Conservation (phyloP, 2,888 invertebrate genomes). For the Latrodectus elegans region DNA sequence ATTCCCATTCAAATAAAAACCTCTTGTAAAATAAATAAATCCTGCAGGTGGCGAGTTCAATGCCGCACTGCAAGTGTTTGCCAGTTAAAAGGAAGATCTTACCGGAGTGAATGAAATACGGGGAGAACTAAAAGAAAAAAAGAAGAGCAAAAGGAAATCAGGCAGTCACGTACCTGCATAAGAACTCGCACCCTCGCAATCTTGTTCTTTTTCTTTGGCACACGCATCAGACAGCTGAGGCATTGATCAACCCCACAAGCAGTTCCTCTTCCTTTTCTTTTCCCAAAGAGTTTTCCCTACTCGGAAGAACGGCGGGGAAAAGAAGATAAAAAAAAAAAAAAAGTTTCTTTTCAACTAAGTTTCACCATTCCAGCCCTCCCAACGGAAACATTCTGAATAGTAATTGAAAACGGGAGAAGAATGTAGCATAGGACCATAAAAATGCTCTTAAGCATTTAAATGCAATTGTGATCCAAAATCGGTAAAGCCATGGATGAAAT, state of each 20-base stretch:
- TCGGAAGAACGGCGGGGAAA: neutral
- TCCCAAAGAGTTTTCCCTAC: neutral
- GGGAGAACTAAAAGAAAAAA: neutral
- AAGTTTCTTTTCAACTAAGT: slow-evolving; percentile 14
- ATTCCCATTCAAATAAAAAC: neutral
- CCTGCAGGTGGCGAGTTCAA: slow-evolving; percentile 33
- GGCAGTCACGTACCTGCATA: slow-evolving; percentile 45
- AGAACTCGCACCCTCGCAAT: slow-evolving; percentile 42
- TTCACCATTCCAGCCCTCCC: slow-evolving; percentile 20
- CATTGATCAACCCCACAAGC: slow-evolving; percentile 49
- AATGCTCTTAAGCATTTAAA: slow-evolving; percentile 30
- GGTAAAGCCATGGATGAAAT: no score
- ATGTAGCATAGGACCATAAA: neutral
- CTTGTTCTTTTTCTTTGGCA: neutral
- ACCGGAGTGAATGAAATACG: slow-evolving; percentile 12
- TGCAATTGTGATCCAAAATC: neutral
- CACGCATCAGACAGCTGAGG: slow-evolving; percentile 28
- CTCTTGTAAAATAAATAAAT: slow-evolving; percentile 26
- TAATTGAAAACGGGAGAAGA: slow-evolving; percentile 35
- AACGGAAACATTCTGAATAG: slow-evolving; percentile 19
- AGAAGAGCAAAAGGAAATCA: slow-evolving; percentile 14
- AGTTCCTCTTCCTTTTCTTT: neutral
- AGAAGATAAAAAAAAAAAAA: neutral
- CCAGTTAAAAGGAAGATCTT: slow-evolving; percentile 1
- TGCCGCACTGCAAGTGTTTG: neutral